Conservation (phyloP, 1,140 invertebrate genomes). For the Gonatopus flavifemur region DNA sequence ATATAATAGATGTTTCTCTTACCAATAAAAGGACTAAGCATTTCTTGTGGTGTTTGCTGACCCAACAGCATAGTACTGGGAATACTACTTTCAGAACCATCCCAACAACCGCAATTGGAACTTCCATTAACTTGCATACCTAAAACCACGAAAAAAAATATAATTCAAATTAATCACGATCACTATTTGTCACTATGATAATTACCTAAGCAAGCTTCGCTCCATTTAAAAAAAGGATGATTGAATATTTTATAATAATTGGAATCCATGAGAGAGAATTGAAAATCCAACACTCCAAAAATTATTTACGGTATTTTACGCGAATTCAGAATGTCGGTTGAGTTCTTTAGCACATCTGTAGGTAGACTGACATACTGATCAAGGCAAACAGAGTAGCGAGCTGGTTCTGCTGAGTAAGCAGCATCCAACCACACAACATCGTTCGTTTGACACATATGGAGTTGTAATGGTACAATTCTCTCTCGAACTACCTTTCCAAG, state of each 20-base stretch:
- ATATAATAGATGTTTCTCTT: no score
- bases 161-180: no score
- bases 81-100: constrained; percentile 54
- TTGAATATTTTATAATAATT: no score
- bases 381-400: constrained; percentile 4
- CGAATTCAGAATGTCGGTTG: no score
- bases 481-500: not conserved
- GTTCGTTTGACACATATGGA: constrained; percentile 7
- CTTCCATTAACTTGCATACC: constrained; percentile 59
- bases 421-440: not conserved
- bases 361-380: constrained; percentile 13
- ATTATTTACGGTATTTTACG: no score
- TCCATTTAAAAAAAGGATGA: no score
- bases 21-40: constrained; percentile 53
- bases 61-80: constrained; percentile 53
- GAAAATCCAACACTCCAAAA: not conserved
- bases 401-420: constrained; percentile 24
- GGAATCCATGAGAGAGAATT: no score
- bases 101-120: constrained; percentile 57
- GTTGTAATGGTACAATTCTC: constrained; percentile 10
- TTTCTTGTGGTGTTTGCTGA: constrained; percentile 55
- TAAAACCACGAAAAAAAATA: constrained; percentile 18
- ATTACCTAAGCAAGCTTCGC: no score
- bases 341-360: not conserved
- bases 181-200: no score